Evolutionary conservation across 1,140 invertebrate species (phyloP).

Genomic region (Brachionus rotundiformis): DNA sequence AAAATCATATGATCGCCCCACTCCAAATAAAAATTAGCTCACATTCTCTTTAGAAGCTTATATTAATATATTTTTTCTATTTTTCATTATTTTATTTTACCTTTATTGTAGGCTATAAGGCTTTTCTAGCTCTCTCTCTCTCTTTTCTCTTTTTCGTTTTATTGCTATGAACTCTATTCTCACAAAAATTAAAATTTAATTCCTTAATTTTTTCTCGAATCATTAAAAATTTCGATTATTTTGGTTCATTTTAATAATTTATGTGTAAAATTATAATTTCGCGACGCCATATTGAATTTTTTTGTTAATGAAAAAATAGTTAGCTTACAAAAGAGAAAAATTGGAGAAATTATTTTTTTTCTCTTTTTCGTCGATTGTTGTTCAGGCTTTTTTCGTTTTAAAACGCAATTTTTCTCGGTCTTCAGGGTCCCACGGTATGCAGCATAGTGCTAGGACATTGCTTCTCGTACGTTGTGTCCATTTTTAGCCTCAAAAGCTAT

Average conservation of each 20-base stretch:
- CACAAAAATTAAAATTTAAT: slow-evolving; percentile 18
- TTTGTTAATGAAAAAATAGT: slow-evolving; percentile 47
- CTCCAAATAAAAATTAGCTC: not conserved
- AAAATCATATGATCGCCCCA: slow-evolving; percentile 20
- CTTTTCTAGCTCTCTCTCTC: not conserved
- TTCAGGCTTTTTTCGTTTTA: not conserved
- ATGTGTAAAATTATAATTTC: slow-evolving; percentile 30
- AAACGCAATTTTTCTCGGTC: not conserved
- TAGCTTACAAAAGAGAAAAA: slow-evolving; percentile 48
- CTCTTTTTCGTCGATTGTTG: slow-evolving; percentile 44
- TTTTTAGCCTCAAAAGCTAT: not conserved
- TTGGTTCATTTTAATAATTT: slow-evolving; percentile 10
- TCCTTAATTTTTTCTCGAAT: slow-evolving; percentile 5
- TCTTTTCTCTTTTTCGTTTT: too few species aligned
- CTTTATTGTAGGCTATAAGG: not conserved
- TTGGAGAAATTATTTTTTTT: slow-evolving; percentile 25
- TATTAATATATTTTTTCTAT: not conserved
- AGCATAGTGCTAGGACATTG: not conserved
- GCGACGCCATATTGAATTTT: slow-evolving; percentile 43
- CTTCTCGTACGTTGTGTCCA: not conserved
- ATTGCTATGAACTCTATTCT: slow-evolving; percentile 2
- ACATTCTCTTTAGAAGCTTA: not conserved
- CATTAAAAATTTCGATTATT: slow-evolving; percentile 40
- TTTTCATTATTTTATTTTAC: slow-evolving; percentile 19
- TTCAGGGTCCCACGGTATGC: not conserved